Conservation (phyloP, 1,140 invertebrate genomes). For the Dendrolimus punctatus region DNA sequence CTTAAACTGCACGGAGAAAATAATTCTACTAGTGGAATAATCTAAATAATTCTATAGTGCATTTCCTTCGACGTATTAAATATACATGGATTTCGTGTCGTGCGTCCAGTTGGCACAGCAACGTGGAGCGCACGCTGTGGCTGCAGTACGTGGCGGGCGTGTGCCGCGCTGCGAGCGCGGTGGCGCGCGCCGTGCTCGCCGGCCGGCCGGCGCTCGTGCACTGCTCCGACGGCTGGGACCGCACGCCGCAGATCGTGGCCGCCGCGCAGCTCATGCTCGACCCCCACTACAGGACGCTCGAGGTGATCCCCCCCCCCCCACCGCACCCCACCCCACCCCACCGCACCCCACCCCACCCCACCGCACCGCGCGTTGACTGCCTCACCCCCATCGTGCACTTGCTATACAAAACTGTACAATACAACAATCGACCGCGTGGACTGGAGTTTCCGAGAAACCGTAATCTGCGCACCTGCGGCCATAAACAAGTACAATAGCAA, state of each 20-base stretch:
- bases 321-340: background rate
- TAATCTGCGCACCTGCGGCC: no score
- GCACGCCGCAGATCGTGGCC: constrained; percentile 95
- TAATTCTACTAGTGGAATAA: no score
- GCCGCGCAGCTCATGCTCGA: constrained; percentile 93
- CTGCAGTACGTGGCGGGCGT: constrained; percentile 90
- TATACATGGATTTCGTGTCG: no score
- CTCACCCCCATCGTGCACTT: no score
- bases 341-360: background rate
- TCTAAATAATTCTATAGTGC: no score
- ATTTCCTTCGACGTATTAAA: no score
- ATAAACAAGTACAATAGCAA: no score
- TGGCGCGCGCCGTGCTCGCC: constrained; percentile 86
- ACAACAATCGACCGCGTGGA: no score
- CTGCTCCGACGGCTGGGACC: constrained; percentile 98
- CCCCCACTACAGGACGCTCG: constrained; percentile 92
- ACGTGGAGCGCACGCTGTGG: constrained; percentile 92
- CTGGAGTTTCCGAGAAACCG: no score
- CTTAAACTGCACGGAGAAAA: no score
- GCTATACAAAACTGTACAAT: no score
- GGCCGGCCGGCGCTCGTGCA: constrained; percentile 94
- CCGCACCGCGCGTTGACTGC: no score
- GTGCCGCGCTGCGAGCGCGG: constrained; percentile 83
- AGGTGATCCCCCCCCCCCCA: constrained; percentile 72
- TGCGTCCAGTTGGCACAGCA: constrained; percentile 87